Base-by-base conservation (phyloP, 2,888 invertebrate species). In the Drosophila macrospina region DNA sequence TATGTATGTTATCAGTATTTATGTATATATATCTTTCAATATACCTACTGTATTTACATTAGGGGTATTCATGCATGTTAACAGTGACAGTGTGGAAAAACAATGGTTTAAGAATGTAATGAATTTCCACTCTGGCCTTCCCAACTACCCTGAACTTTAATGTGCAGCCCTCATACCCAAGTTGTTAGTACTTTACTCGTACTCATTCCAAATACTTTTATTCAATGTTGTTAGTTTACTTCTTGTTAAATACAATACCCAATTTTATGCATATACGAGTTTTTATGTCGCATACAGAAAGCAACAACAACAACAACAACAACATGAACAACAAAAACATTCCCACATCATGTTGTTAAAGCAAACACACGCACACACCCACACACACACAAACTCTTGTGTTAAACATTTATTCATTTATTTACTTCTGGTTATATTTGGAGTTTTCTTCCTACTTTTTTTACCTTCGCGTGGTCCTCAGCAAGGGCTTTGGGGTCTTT, bases 221-320 rank as follows among this genome's bases (percentile, higher is more conserved):
- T 61, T 69, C 55, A 67, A 67, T 74, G 78, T 78, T 67, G 78
- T 68, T 74, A 65, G 45, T 69, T 70, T 44, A 68, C 42, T 45
- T 45, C 15, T 45, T 45, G 47, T 69, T 54, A 50, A 10, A 55
- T 64, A 62, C 47, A 47, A 59, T 64, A 66, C 41, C 44, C 37
- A 45, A 64, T 50, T 56, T 24, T 36, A 62, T 48, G 63, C 34
- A 37, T 45, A 3, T 41, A 41, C 2, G 5, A 20, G 20, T 41
- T 24, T 41, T n/a, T 20, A 24, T 41, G 41, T 20, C 41, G 41
- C 41, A 50, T 39, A 61, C 56, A 63, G 24, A 60, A 50, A 39
- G 32, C 42, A 56, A 64, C 39, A 57, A 20, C 7, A 42, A 70
- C 28, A 28, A 28, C 36, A 54, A 64, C 57, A 74, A 69, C 74